Evolutionary conservation across 2,888 invertebrate species (phyloP), one percentile per base, ranked within the genome.

Genomic region (Sipha maydis): DNA sequence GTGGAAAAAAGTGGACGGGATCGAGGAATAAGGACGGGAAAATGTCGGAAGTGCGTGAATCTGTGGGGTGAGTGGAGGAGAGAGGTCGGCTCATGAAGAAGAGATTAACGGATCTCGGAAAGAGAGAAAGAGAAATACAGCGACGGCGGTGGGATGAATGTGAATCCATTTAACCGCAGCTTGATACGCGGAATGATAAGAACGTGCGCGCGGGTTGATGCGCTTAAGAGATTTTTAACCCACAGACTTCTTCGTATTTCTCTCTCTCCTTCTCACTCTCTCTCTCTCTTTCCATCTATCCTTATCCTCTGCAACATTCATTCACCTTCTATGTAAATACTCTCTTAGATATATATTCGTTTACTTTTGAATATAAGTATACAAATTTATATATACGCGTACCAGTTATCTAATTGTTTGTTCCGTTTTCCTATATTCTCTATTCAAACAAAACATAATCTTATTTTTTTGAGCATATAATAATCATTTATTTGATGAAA

Each of bases 161-260:
- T 21, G 86, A 82, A 88, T 88, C 88, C 88, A 82, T 88, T 88
- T 88, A 73, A 88, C 80, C 88, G 75, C 80, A 31, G 61, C 80
- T 61, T 80, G 88, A 82, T 88, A 82, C 73, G 80, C 41, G 80
- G 48, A 82, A 88, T 73, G 88, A 88, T 88, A 88, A 88, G 88
- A 82, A 75, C 25, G 34, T 38, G 11, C 41, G 11, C 48, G 28
- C 77, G 73, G 75, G 88, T 79, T 61, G 88, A 88, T 69, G 88
- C 73, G 88, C 82, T 88, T 82, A 88, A 88, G 61, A 54, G 88
- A 88, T 88, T 80, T 82, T 88, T 88, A 88, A 88, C 88, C 80
- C 88, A 7, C 31, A 61, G 31, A 14, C 56, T 21, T 69, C 54
- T 69, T 73, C 71, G 73, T 79, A 61, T 56, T 4, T 34, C 34